Percentiles rank a stretch among this genome's conserved stretches.
phyloP scores from a whole-genome alignment of 2,797 vertebrate genomes.

The Gephyroberyx darwinii region DNA sequence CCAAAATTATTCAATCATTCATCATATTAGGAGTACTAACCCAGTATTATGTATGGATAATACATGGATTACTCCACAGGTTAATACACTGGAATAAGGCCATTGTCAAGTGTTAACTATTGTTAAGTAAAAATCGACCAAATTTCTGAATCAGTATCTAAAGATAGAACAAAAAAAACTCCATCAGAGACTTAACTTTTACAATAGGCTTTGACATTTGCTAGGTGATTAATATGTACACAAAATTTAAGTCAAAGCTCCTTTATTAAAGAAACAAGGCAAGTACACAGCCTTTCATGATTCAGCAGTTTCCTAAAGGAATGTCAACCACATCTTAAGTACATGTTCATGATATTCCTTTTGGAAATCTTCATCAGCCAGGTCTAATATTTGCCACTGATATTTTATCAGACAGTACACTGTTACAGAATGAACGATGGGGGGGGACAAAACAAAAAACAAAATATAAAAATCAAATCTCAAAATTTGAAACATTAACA shows the following conservation, averaged over 20 bases:
- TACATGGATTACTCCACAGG: too few species aligned
- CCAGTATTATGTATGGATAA: too few species aligned
- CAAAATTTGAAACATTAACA: conserved; percentile 87
- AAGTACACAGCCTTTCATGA: conserved; percentile 89
- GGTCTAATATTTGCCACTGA: conserved; percentile 64
- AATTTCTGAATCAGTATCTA: too few species aligned
- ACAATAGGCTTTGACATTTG: not conserved
- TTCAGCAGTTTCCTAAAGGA: conserved; percentile 89
- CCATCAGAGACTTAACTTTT: not conserved
- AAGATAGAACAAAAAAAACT: not conserved
- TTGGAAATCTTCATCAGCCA: conserved; percentile 64
- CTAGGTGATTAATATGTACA: conserved; percentile 33
- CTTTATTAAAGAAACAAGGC: conserved; percentile 89
- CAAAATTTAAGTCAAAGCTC: conserved; percentile 89
- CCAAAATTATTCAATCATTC: too few species aligned
- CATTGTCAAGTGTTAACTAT: too few species aligned
- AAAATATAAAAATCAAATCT: conserved; percentile 88
- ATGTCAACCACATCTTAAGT: conserved; percentile 92
- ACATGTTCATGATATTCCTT: conserved; percentile 83
- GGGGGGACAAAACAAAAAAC: conserved; percentile 54
- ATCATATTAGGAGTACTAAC: too few species aligned
- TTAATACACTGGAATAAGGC: too few species aligned
- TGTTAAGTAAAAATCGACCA: too few species aligned
- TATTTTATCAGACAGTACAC: conserved; percentile 64
- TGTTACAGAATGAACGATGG: conserved; percentile 70